Conservation (phyloP, 2,888 invertebrate genomes). For the Lasioglossum villosulum region DNA sequence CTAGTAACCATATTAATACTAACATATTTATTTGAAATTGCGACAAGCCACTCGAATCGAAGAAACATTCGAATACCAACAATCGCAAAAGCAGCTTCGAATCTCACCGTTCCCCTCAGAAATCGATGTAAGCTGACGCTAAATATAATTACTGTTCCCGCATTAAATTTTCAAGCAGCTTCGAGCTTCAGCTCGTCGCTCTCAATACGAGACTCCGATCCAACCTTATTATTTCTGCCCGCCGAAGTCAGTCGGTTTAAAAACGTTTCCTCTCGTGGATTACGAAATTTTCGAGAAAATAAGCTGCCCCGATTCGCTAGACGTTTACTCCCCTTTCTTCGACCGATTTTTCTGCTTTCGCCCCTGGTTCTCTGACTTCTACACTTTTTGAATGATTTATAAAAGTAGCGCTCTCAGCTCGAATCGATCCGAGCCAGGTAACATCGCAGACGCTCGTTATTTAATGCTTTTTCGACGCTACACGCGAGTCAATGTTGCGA, state of each 20-base stretch:
- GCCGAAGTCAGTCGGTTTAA: neutral
- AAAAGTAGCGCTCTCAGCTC: neutral
- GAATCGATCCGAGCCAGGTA: neutral
- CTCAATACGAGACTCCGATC: slow-evolving; percentile 25
- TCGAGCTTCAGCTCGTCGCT: slow-evolving; percentile 34
- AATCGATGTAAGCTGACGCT: slow-evolving; percentile 59
- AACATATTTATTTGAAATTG: neutral
- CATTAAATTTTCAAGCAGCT: slow-evolving; percentile 61
- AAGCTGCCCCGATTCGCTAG: neutral
- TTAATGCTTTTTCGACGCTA: slow-evolving; percentile 20
- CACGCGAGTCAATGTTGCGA: slow-evolving; percentile 29
- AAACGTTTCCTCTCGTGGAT: neutral
- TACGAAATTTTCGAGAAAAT: neutral
- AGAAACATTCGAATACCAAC: neutral
- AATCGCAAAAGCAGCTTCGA: slow-evolving; percentile 12
- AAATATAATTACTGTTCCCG: slow-evolving; percentile 61
- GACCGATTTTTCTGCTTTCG: neutral
- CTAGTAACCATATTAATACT: neutral
- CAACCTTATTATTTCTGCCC: slow-evolving; percentile 41
- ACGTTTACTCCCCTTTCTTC: neutral
- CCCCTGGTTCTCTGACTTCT: neutral
- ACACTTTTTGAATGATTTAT: neutral
- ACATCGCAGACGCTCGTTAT: neutral
- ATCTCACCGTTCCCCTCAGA: slow-evolving; percentile 12
- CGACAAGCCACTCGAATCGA: neutral